Evolutionary conservation across 2,113 vertebrate genomes (phyloP).

Genomic region (Enhydra lutris): DNA sequence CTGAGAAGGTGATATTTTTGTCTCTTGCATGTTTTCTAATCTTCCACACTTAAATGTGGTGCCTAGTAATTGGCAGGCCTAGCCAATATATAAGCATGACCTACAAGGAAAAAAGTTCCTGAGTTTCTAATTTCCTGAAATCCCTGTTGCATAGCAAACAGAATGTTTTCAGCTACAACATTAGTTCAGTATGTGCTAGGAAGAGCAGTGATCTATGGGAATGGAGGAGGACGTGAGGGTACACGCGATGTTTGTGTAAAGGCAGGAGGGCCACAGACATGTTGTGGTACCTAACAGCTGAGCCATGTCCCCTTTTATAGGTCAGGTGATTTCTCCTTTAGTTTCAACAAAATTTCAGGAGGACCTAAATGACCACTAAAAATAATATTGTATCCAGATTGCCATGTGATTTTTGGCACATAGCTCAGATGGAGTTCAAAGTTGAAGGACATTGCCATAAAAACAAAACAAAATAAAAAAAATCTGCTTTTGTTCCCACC

Average conservation of each 20-base stretch:
- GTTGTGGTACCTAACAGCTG: not conserved
- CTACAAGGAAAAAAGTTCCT: not conserved
- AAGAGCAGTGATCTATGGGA: not conserved
- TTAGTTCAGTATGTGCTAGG: not conserved
- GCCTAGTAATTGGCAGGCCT: not conserved
- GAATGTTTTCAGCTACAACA: not conserved
- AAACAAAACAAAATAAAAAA: not conserved
- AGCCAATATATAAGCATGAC: not conserved
- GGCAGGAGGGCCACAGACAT: no score
- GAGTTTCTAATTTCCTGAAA: not conserved
- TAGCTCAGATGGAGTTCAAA: not conserved
- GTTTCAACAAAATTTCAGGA: not conserved
- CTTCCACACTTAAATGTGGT: not conserved
- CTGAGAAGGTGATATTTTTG: no score
- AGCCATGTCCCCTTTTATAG: not conserved
- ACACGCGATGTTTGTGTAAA: not conserved
- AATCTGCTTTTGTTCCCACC: not conserved
- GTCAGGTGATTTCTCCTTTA: not conserved
- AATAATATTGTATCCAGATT: not conserved
- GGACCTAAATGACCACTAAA: not conserved
- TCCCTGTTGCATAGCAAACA: not conserved
- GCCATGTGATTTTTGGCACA: not conserved
- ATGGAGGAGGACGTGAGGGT: not conserved
- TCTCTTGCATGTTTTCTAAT: not conserved
- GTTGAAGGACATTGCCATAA: not conserved